Percentiles rank a stretch among this genome's conserved stretches.
phyloP scores from a whole-genome alignment of 2,113 vertebrate genomes.

The Colaptes auratus region DNA sequence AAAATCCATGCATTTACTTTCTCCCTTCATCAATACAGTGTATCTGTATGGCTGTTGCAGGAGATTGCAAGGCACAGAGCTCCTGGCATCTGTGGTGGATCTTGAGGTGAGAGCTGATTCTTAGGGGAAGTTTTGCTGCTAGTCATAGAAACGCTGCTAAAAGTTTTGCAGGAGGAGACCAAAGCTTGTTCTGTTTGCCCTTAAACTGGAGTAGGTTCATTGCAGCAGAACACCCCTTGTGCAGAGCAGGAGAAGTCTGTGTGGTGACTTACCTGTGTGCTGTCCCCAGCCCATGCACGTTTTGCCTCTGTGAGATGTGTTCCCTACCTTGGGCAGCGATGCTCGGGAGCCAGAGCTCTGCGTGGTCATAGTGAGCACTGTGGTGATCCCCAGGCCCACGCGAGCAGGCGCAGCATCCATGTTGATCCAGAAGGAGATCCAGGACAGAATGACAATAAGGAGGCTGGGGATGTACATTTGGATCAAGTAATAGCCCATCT shows the following conservation, averaged over 20 bases:
- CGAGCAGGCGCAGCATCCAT: slow-evolving; percentile 98
- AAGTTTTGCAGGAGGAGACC: not conserved
- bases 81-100: not conserved
- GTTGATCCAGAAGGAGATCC: slow-evolving; percentile 99
- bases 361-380: slow-evolving; percentile 98
- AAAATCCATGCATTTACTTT: too few species aligned
- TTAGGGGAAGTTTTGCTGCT: not conserved
- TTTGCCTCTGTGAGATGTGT: not conserved
- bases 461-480: slow-evolving; percentile 99
- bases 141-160: not conserved
- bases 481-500: slow-evolving; percentile 99
- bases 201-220: not conserved
- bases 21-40: too few species aligned
- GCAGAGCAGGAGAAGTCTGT: not conserved
- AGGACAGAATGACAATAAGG: slow-evolving; percentile 97
- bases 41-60: not conserved
- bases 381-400: slow-evolving; percentile 97
- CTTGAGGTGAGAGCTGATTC: not conserved
- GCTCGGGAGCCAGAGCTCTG: slow-evolving; percentile 97
- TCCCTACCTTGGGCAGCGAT: slow-evolving; percentile 92
- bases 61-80: not conserved
- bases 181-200: not conserved
- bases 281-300: not conserved
- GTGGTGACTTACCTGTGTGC: not conserved
- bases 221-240: not conserved